These are phyloP conservation scores for Aradus depressus DNA, from an alignment of 2,888 invertebrate genomes.

Conservation along the genomic window DNA sequence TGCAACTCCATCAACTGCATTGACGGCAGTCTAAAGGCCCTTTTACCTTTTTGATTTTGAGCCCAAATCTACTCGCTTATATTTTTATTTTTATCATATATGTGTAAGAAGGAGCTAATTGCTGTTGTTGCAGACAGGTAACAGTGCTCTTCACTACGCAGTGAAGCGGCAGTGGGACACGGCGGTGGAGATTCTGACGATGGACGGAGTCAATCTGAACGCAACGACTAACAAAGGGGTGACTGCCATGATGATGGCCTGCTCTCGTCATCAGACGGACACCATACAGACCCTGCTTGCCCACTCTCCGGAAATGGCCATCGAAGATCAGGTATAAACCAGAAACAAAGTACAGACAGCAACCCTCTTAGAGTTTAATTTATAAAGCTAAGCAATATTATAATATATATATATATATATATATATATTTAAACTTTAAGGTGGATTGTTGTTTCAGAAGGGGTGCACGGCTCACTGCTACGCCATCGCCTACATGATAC, in stretches of 20 bases:
- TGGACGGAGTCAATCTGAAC: slow-evolving; percentile 25
- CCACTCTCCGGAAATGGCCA: slow-evolving; percentile 34
- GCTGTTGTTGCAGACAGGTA: slow-evolving; percentile 35
- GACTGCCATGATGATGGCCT: slow-evolving; percentile 38
- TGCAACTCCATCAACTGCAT: too few species aligned
- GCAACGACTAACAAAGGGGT: slow-evolving; percentile 34
- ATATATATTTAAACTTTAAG: background rate
- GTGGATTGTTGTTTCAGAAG: slow-evolving; percentile 27
- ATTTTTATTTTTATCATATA: too few species aligned
- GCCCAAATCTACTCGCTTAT: too few species aligned
- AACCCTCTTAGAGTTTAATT: too few species aligned
- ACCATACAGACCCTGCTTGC: slow-evolving; percentile 34
- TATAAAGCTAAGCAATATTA: too few species aligned
- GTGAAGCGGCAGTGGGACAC: slow-evolving; percentile 37
- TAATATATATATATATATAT: too few species aligned
- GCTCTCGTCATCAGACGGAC: slow-evolving; percentile 34
- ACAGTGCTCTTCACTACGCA: slow-evolving; percentile 37
- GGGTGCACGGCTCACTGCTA: slow-evolving; percentile 38
- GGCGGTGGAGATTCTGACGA: slow-evolving; percentile 34
- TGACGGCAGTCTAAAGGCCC: too few species aligned
- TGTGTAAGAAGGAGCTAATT: too few species aligned
- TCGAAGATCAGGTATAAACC: slow-evolving; percentile 33
- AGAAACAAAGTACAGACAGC: too few species aligned
- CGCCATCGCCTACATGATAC: slow-evolving; percentile 35
- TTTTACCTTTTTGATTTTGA: too few species aligned